These are phyloP conservation scores for Myotis pilosus DNA, from an alignment of 2,797 vertebrate genomes.

Conservation along the genomic window DNA sequence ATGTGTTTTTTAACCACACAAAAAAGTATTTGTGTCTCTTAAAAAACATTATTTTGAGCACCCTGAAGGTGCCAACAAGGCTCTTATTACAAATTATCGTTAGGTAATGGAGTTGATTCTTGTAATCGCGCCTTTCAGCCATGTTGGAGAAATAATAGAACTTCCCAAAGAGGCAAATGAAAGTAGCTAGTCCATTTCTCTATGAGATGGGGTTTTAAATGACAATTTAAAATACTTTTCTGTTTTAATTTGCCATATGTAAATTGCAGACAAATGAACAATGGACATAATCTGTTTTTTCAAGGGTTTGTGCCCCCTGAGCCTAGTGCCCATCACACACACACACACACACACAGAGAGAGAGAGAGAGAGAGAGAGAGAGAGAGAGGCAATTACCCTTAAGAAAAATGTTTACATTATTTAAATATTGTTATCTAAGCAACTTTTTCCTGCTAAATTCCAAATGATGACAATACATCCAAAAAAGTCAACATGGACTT, in stretches of 20 bases:
- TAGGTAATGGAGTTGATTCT: conserved; percentile 67
- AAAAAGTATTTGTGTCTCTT: conserved; percentile 65
- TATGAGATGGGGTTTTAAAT: conserved; percentile 1
- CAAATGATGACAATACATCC: conserved; percentile 63
- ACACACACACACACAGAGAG: neutral
- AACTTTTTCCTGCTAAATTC: conserved; percentile 60
- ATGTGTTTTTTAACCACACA: neutral
- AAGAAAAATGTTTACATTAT: conserved; percentile 50
- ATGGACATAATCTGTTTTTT: conserved; percentile 33
- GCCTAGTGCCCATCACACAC: neutral
- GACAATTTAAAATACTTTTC: conserved; percentile 63
- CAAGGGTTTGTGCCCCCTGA: conserved; percentile 13
- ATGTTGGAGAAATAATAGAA: conserved; percentile 38
- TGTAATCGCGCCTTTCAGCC: conserved; percentile 44
- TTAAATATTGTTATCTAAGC: conserved; percentile 61
- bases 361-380: too few species aligned
- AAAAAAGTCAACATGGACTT: conserved; percentile 62
- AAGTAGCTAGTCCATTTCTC: conserved; percentile 50
- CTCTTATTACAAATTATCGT: neutral
- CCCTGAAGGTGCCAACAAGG: conserved; percentile 58
- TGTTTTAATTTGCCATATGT: conserved; percentile 30
- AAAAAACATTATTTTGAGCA: conserved; percentile 77
- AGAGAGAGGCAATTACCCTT: conserved; percentile 25
- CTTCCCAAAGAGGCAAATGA: conserved; percentile 67
- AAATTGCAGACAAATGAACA: neutral